Evolutionary conservation across 2,113 vertebrate genomes (phyloP), one percentile per base, ranked within the genome.

Genomic region (Boulengeromyrus knoepffleri): DNA sequence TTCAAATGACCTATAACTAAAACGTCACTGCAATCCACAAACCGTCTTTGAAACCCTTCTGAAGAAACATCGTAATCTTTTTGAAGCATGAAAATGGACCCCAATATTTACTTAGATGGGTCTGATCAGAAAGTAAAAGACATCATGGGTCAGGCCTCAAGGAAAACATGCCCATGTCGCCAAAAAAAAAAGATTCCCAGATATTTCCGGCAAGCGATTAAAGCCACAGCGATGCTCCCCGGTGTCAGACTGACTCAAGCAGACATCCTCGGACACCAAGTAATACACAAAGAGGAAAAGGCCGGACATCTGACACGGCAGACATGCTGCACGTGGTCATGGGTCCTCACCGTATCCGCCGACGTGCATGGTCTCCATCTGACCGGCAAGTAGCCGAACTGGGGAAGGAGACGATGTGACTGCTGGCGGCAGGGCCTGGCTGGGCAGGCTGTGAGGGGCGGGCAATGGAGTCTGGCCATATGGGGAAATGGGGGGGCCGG

Each of bases 341-440:
- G 62, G 87, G 86, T 89, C 84, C 89, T 92, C 96, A 99, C 98
- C 97, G 87, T 97, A 97, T 93, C 91, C 96, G 87, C 96, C 96
- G 90, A 99, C 92, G 53, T 97, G 97, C 97, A 99, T 97, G 85
- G 94, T 95, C 92, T 87, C 92, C 93, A 99, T 96, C 92, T 99
- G 97, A 93, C 94, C 96, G 62, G 96, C 94, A 90, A 99, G 93
- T 8, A 97, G 98, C 90, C 96, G 92, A n/a, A 96, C 2, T 85
- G 96, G 91, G 52, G 96, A 95, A 1, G 95, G 89, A 3, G 95
- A 92, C 50, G 49, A 15, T 87, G 85, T 0, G 10, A 12, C 47
- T 13, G 96, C 2, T 85, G 96, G 91, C 39, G 96, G 95, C 1
- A 95, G 89, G 5, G 95, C 92, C 46, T 88, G 88, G 17, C 93